Evolutionary conservation across 2,888 invertebrate species (phyloP), one percentile per base, ranked within the genome.

Genomic region (Caenorhabditis becei): DNA sequence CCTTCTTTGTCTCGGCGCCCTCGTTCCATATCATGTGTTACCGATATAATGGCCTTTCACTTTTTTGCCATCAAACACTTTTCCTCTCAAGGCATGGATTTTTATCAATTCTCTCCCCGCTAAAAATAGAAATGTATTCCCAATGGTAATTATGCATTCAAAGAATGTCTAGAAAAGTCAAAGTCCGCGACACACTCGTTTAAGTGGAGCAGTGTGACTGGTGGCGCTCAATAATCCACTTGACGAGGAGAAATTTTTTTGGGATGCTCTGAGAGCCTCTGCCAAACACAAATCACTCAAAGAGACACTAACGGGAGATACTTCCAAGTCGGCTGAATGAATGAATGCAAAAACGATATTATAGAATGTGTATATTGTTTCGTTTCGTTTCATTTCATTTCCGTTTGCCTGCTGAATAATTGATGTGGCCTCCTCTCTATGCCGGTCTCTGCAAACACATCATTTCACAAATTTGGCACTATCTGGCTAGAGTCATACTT

Each of bases 161-260:
- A 70, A 47, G 47, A 47, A 47, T 47, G 47, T 47, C 47, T 47
- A 18, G 47, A 47, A 47, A 47, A 47, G 47, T 47, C 47, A 47
- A 47, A 47, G 47, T 70, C 59, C 56, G 70, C 70, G 51, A 59
- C 51, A 70, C 70, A 70, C 59, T 61, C 70, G 70, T 61, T 70
- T 70, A 61, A 70, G 70, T 70, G 70, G 70, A 41, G 47, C 47
- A 47, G 47, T 47, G 47, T 47, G 47, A n/a, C 20, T 59, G 61
- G 59, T 51, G 70, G 70, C 69, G 69, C 69, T 69, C 69, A 69
- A 69, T 69, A 69, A 69, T 69, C 70, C 70, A 70, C 70, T 70
- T 70, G 70, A 70, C 70, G 61, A 70, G 61, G 59, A 61, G 61
- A 70, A 47, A 47, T 47, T 70, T 70, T 69, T 70, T 70, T 59